Evolutionary conservation across 2,888 invertebrate species (phyloP).

Genomic region (Deilephila elpenor): DNA sequence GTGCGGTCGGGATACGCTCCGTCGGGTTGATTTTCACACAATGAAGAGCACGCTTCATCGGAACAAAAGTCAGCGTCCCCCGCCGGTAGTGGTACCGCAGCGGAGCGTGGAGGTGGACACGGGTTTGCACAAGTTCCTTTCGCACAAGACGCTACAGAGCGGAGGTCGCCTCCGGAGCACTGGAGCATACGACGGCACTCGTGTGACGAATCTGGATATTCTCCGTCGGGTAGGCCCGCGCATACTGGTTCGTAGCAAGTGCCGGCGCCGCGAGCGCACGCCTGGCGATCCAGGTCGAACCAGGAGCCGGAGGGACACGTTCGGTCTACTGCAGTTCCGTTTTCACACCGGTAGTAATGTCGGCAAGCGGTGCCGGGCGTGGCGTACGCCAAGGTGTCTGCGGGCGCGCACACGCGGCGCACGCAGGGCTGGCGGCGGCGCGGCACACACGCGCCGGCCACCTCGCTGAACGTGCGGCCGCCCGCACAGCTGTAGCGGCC

Average conservation of each 20-base stretch:
- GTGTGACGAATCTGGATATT: constrained; percentile 84
- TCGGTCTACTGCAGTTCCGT: constrained; percentile 75
- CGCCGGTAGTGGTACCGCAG: constrained; percentile 75
- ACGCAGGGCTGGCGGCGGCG: constrained; percentile 68
- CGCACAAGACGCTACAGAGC: constrained; percentile 66
- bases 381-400: constrained; percentile 77
- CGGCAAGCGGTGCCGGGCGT: constrained; percentile 84
- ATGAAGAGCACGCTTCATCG: constrained; percentile 76
- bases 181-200: constrained; percentile 80
- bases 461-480: constrained; percentile 75
- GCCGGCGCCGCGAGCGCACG: constrained; percentile 81
- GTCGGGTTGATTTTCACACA: constrained; percentile 79
- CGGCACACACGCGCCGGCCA: constrained; percentile 71
- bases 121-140: constrained; percentile 53
- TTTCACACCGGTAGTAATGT: constrained; percentile 84
- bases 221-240: constrained; percentile 83
- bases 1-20: constrained; percentile 84
- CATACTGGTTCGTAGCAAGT: constrained; percentile 86
- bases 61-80: constrained; percentile 82
- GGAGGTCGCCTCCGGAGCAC: constrained; percentile 79
- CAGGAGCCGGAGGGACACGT: constrained; percentile 82
- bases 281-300: constrained; percentile 83
- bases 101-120: constrained; percentile 75
- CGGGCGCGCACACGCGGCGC: constrained; percentile 67
- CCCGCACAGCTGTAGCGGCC: constrained; percentile 69